phyloP scores from a whole-genome alignment of 2,888 invertebrate species.

The Drosophila stalkeri region DNA sequence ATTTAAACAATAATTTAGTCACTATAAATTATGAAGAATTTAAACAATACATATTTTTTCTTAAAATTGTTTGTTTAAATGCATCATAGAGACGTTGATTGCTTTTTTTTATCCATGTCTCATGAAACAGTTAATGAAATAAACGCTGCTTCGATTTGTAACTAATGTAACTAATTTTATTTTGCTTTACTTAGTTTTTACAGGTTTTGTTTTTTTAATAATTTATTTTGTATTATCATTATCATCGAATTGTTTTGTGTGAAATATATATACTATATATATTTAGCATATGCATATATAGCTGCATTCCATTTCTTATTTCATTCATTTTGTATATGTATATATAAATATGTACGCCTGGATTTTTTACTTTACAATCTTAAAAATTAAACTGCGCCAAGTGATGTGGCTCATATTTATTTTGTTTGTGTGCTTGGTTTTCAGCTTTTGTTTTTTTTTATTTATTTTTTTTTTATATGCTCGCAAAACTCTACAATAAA shows the following conservation, averaged over 20 bases:
- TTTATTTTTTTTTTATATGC: constrained; percentile 54
- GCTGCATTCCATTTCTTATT: constrained; percentile 48
- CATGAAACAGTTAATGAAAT: constrained; percentile 35
- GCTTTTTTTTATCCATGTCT: constrained; percentile 1
- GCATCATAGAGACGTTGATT: not conserved
- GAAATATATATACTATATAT: constrained; percentile 50
- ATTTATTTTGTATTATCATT: constrained; percentile 73
- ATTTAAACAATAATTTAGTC: not conserved
- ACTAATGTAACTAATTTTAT: constrained; percentile 81
- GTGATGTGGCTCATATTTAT: constrained; percentile 58
- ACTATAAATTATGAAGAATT: not conserved
- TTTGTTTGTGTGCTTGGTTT: constrained; percentile 63
- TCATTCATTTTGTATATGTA: constrained; percentile 62
- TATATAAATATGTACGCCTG: constrained; percentile 78
- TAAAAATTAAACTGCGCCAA: constrained; percentile 69
- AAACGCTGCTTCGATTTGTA: constrained; percentile 69
- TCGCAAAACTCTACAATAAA: constrained; percentile 79
- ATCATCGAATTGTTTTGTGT: constrained; percentile 71
- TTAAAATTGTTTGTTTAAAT: not conserved
- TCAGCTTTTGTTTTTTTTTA: constrained; percentile 53
- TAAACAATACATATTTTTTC: not conserved
- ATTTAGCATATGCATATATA: constrained; percentile 68
- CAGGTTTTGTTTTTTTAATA: constrained; percentile 68
- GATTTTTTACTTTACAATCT: constrained; percentile 76
- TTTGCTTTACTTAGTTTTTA: constrained; percentile 80